Conservation (phyloP, 2,888 invertebrate genomes). For the Pimpla rufipes region DNA sequence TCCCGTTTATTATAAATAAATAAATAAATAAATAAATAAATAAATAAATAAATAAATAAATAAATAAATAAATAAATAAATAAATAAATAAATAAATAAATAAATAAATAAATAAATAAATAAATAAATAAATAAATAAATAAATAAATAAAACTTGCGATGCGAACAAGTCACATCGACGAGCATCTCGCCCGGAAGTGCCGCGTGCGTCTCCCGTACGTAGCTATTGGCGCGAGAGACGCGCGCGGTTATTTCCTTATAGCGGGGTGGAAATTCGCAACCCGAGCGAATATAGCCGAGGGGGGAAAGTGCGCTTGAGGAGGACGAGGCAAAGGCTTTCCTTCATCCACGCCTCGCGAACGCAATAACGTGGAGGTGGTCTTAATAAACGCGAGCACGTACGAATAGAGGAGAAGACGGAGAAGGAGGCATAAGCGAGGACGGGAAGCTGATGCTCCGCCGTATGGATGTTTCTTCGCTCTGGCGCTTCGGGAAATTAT, state of each 20-base stretch:
- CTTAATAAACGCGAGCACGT: conserved; percentile 56
- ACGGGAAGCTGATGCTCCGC: conserved; percentile 36
- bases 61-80: no score
- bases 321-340: conserved; percentile 31
- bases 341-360: conserved; percentile 42
- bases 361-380: conserved; percentile 47
- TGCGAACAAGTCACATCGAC: background rate
- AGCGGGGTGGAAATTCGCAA: conserved; percentile 41
- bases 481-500: conserved; percentile 16
- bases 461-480: conserved; percentile 18
- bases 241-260: conserved; percentile 34
- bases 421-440: conserved; percentile 10
- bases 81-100: no score
- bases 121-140: no score
- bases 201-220: no score
- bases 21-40: no score
- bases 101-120: no score
- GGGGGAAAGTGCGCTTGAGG: background rate
- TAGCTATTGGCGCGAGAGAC: background rate
- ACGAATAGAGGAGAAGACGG: conserved; percentile 11
- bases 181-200: background rate
- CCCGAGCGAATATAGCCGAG: background rate
- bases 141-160: no score
- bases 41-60: no score
- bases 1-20: no score